Percentiles rank a stretch among this genome's conserved stretches.
phyloP scores from a whole-genome alignment of 2,888 invertebrate species.

The Dasysyrphus tricinctus region DNA sequence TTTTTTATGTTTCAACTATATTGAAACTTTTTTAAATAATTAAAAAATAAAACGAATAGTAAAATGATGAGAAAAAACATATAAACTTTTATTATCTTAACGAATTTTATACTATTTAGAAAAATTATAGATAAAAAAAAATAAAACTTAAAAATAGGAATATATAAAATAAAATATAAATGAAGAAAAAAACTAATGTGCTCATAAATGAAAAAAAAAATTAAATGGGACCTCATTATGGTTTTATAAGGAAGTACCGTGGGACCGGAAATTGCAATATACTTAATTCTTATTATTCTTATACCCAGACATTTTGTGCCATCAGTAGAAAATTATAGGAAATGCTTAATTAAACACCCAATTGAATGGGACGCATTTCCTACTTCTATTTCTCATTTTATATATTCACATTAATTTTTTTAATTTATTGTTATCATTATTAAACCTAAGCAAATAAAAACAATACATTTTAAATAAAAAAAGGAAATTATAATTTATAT shows the following conservation, averaged over 20 bases:
- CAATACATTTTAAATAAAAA: slow-evolving; percentile 29
- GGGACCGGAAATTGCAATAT: slow-evolving; percentile 53
- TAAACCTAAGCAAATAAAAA: slow-evolving; percentile 55
- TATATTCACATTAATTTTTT: slow-evolving; percentile 22
- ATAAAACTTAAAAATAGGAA: slow-evolving; percentile 24
- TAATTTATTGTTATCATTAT: slow-evolving; percentile 21
- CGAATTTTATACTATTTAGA: slow-evolving; percentile 72
- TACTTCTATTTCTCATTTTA: slow-evolving; percentile 19
- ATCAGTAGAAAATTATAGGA: slow-evolving; percentile 18
- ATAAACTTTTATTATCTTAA: slow-evolving; percentile 58
- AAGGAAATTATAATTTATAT: slow-evolving; percentile 20
- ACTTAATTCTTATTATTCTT: slow-evolving; percentile 23
- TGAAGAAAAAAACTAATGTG: slow-evolving; percentile 38
- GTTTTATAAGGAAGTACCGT: slow-evolving; percentile 42
- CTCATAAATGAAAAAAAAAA: slow-evolving; percentile 40
- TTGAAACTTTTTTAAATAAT: slow-evolving; percentile 35
- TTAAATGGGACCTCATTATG: slow-evolving; percentile 55
- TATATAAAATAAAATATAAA: slow-evolving; percentile 5
- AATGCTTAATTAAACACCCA: slow-evolving; percentile 52
- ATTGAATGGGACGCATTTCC: slow-evolving; percentile 63
- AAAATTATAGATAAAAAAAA: slow-evolving; percentile 49
- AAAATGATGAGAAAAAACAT: slow-evolving; percentile 31
- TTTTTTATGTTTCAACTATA: slow-evolving; percentile 50
- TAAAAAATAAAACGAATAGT: slow-evolving; percentile 46
- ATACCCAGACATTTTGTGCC: slow-evolving; percentile 12